Evolutionary conservation across 2,888 invertebrate genomes (phyloP).

Genomic region (Polietes domitor): DNA sequence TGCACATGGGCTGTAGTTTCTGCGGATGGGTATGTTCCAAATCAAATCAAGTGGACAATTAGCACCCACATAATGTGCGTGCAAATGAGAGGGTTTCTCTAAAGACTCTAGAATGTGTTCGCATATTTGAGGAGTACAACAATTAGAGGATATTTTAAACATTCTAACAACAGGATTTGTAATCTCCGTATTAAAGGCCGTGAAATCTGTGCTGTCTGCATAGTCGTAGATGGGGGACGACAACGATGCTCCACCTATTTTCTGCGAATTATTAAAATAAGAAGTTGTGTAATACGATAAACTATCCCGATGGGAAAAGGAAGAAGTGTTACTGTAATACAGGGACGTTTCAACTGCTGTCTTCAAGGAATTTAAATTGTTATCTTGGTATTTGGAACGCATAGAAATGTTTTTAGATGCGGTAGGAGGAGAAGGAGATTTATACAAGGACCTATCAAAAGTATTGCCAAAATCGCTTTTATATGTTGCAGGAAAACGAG

Average conservation of each 20-base stretch:
- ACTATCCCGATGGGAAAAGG: neutral
- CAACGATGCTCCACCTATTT: neutral
- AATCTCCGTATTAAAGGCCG: neutral
- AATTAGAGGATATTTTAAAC: conserved; percentile 9
- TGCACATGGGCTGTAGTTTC: neutral
- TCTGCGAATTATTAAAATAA: neutral
- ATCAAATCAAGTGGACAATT: conserved; percentile 50
- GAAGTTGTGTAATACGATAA: conserved; percentile 4
- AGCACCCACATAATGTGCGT: neutral
- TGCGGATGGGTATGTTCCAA: conserved; percentile 60
- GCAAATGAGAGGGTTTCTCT: conserved; percentile 34
- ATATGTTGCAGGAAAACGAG: neutral
- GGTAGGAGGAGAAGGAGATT: neutral
- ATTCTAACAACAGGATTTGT: neutral
- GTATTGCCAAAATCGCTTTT: conserved; percentile 13
- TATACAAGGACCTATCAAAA: neutral
- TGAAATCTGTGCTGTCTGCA: no score
- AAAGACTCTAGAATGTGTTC: conserved; percentile 64
- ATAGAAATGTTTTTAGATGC: neutral
- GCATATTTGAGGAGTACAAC: conserved; percentile 67
- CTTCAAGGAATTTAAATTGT: no score
- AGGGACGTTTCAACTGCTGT: no score
- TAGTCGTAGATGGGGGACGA: neutral
- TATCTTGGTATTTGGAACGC: no score
- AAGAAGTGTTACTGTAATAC: no score